A percentile compares a stretch with the other conserved stretches of the same genome.
These are phyloP conservation scores for Eurois occulta DNA, from an alignment of 2,888 invertebrate genomes.

Conservation along the genomic window DNA sequence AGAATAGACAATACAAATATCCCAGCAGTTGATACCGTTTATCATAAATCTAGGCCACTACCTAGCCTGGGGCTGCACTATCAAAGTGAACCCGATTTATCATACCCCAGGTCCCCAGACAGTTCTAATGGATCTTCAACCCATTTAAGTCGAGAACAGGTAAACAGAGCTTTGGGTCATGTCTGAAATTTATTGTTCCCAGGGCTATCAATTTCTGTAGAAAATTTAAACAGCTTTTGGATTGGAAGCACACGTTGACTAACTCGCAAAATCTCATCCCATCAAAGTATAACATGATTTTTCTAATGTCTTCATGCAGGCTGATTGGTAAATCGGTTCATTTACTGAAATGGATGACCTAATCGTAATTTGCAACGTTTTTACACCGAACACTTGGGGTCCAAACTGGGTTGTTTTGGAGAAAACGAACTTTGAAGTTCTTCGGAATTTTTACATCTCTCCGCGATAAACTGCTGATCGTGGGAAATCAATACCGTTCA, in stretches of 20 bases:
- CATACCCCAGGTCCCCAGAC: constrained; percentile 21
- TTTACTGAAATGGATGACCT: no score
- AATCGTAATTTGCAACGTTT: no score
- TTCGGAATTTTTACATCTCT: no score
- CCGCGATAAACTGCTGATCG: no score
- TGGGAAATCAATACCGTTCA: no score
- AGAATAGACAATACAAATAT: neutral
- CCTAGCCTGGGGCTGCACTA: constrained; percentile 13
- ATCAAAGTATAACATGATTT: neutral
- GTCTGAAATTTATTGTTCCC: constrained; percentile 1
- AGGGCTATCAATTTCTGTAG: constrained; percentile 18
- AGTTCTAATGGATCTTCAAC: constrained; percentile 43
- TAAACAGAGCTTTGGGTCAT: constrained; percentile 19
- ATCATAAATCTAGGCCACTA: neutral
- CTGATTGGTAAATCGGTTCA: no score
- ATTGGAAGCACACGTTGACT: neutral
- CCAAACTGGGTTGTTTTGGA: no score
- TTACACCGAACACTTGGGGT: no score
- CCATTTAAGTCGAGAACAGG: constrained; percentile 53
- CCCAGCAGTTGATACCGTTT: neutral
- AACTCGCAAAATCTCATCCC: neutral
- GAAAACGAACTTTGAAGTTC: no score
- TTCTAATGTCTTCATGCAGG: neutral
- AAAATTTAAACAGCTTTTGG: neutral
- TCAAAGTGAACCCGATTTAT: constrained; percentile 37